phyloP scores from a whole-genome alignment of 2,888 invertebrate genomes.

The Scotopteryx bipunctaria region DNA sequence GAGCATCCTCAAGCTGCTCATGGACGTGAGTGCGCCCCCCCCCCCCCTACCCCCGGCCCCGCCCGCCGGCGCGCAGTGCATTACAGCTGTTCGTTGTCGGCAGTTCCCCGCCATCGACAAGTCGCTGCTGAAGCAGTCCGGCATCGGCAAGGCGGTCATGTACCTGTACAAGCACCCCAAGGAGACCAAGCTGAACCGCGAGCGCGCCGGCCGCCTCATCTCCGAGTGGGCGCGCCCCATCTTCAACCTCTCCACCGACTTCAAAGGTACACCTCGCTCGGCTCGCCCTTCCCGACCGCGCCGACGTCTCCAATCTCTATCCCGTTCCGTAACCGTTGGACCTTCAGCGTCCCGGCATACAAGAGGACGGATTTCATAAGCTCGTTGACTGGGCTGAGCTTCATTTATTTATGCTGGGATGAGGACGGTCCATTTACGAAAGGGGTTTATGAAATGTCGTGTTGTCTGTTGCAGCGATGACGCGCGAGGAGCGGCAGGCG shows the following conservation, averaged over 20 bases:
- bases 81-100: no score
- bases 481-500: slow-evolving; percentile 96
- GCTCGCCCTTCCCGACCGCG: background rate
- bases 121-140: slow-evolving; percentile 95
- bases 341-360: no score
- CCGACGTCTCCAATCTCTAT: no score
- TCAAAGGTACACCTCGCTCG: slow-evolving; percentile 58
- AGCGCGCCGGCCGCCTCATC: slow-evolving; percentile 95
- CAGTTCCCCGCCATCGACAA: slow-evolving; percentile 96
- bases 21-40: slow-evolving; percentile 84
- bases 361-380: no score
- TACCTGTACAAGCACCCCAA: slow-evolving; percentile 99
- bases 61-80: no score
- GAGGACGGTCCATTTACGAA: no score
- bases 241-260: slow-evolving; percentile 90
- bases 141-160: slow-evolving; percentile 99
- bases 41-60: background rate
- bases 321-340: no score
- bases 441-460: no score
- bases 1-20: slow-evolving; percentile 89
- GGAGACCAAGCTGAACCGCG: slow-evolving; percentile 96
- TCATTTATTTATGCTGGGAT: no score
- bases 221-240: slow-evolving; percentile 99
- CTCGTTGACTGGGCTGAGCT: no score
- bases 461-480: slow-evolving; percentile 84